These are phyloP conservation scores for Poeciliopsis gracilis DNA, from an alignment of 2,797 vertebrate species.

Conservation along the genomic window DNA sequence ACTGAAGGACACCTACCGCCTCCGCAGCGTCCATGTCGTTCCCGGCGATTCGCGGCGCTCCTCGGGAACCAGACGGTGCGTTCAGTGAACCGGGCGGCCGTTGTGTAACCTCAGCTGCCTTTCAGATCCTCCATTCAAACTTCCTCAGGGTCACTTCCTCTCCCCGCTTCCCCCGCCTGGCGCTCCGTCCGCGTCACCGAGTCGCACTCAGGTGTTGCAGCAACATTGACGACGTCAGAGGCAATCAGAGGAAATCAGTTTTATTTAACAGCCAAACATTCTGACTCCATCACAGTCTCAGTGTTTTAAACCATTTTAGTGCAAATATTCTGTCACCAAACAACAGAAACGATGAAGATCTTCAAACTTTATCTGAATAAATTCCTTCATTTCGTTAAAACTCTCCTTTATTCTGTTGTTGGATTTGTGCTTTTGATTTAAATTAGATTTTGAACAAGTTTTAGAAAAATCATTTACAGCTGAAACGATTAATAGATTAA, in stretches of 20 bases:
- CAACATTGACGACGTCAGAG: neutral
- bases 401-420: neutral
- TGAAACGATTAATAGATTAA: neutral
- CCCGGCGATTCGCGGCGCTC: too few relatives aligned
- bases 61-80: neutral
- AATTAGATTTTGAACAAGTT: too few relatives aligned
- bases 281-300: neutral
- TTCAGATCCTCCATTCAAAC: slow-evolving; percentile 34
- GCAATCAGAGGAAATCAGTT: neutral
- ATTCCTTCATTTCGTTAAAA: neutral
- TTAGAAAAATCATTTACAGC: neutral
- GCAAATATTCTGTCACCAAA: neutral
- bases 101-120: neutral
- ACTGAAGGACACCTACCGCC: slow-evolving; percentile 21
- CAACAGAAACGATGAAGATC: neutral
- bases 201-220: slow-evolving; percentile 13
- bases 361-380: neutral
- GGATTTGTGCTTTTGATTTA: neutral
- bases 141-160: slow-evolving; percentile 65
- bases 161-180: slow-evolving; percentile 32
- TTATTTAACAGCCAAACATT: neutral
- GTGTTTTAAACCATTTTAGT: neutral
- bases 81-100: neutral
- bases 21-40: neutral
- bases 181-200: slow-evolving; percentile 5